Base-by-base conservation (phyloP, 2,797 vertebrate genomes). In the Decapterus maruadsi region DNA sequence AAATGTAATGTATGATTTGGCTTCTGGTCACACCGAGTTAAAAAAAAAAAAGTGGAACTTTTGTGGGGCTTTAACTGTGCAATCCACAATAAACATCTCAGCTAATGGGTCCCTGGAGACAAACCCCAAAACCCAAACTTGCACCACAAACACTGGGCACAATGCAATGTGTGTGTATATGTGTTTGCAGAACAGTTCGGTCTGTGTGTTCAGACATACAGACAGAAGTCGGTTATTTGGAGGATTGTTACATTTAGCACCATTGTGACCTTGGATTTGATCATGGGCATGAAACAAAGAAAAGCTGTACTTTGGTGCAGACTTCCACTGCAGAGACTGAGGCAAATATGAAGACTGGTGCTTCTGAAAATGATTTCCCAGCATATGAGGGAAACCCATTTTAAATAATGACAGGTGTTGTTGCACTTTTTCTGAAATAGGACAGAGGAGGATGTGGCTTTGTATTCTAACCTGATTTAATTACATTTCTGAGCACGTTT, bases 41-140 rank as follows among this genome's bases (percentile, higher is more conserved):
- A 26, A 26, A 26, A 26, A 26, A 42, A 63, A 55, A 69, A 55
- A 69, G 50, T 69, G 10, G 36, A 69, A 51, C 46, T 16, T 65
- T 70, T 45, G 70, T 63, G 36, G 20, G 16, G 26, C 43, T 72
- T 65, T 34, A 34, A 71, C 36, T 38, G 20, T 54, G 64, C 42
- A 63, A 31, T 58, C 43, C 42, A 77, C 81, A 74, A 71, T 70
- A 84, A 78, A 77, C 80, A 82, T 77, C 19, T 55, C 57, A 78
- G 67, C 63, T 64, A 64, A 80, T 31, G 43, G 56, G 43, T 75
- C 69, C 43, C 69, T 29, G 31, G 61, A 75, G 77, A 60, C 72
- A 29, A 78, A 77, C 26, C 75, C 59, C 22, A 34, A 84, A 77
- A 77, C 67, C 77, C 17, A 68, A 59, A 74, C 8, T 56, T 29